These are phyloP conservation scores for Parauchenoglanis ngamensis DNA, from an alignment of 2,797 vertebrate genomes.

Conservation along the genomic window DNA sequence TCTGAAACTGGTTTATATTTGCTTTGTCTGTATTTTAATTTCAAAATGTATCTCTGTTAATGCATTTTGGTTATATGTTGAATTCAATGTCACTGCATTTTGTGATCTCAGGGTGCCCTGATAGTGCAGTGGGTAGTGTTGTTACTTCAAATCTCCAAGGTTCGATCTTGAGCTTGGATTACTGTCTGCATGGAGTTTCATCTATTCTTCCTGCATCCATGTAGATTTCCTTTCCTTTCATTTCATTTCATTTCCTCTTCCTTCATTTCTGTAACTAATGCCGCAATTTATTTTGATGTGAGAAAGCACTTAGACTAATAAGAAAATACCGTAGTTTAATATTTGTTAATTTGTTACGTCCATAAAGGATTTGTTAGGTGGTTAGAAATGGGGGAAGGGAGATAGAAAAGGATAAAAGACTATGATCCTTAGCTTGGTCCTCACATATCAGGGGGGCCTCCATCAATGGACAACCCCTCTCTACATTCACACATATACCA, in stretches of 20 bases:
- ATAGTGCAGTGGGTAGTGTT: not conserved
- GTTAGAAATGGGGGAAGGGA: slow-evolving; percentile 17
- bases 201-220: not conserved
- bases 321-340: not conserved
- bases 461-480: slow-evolving; percentile 29
- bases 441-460: slow-evolving; percentile 23
- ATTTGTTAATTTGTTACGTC: not conserved
- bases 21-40: not conserved
- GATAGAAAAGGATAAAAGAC: slow-evolving; percentile 20
- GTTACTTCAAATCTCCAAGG: not conserved
- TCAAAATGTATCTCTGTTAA: not conserved
- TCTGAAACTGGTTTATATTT: not conserved
- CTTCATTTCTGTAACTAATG: not conserved
- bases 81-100: not conserved
- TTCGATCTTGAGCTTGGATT: not conserved
- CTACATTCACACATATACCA: slow-evolving; percentile 29
- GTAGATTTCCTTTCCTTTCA: not conserved
- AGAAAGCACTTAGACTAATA: not conserved
- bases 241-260: too few relatives aligned
- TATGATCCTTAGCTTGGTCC: slow-evolving; percentile 28
- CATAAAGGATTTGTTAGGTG: not conserved
- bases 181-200: not conserved
- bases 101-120: too few relatives aligned
- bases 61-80: not conserved
- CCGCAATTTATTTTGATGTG: not conserved